Evolutionary conservation across 2,888 invertebrate species (phyloP), one percentile per base, ranked within the genome.

Genomic region (Cheilosia urbana): DNA sequence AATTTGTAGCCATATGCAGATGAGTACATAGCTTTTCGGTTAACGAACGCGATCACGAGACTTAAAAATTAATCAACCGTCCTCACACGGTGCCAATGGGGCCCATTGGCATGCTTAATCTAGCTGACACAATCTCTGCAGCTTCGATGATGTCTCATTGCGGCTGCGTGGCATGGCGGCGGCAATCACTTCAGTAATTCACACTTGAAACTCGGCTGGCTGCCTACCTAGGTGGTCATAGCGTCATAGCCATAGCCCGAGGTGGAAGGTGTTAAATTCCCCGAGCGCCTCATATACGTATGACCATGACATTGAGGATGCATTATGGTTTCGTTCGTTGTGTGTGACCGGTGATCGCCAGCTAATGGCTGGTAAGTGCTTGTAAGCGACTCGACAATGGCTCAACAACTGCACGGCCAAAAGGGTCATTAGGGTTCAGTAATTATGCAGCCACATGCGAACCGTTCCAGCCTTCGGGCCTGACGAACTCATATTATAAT

Each of bases 261-360:
- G 65, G 75, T 79, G 63, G 73, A 65, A 80, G 80, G 80, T 84
- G 80, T 80, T 80, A 71, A 80, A 60, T 80, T 75, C 75, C 83
- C 75, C 83, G 24, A 57, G 62, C 40, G 27, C 27, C 27, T 27
- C 27, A 27, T 6, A 27, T 47, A 51, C 53, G 51, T 66, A 72
- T 66, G 79, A 72, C 79, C 84, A 65, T 84, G 84, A 84, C 84
- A 84, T 80, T 84, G 80, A 84, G 80, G 80, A 84, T 84, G 84
- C 84, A 84, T 84, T 84, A 84, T 76, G 75, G 75, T 79, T 68
- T 40, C 72, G 62, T 34, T 72, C 19, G 62, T 51, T 79, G 83
- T 77, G 47, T 79, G 73, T 68, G 57, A 49, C 63, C 57, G 55
- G 60, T 47, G 65, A 71, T 17, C n/a, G 51, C 17, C 37, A 57